Conservation (phyloP, 37 sponge, comb jelly and placozoan species). For the Chondrosia reniformis region DNA sequence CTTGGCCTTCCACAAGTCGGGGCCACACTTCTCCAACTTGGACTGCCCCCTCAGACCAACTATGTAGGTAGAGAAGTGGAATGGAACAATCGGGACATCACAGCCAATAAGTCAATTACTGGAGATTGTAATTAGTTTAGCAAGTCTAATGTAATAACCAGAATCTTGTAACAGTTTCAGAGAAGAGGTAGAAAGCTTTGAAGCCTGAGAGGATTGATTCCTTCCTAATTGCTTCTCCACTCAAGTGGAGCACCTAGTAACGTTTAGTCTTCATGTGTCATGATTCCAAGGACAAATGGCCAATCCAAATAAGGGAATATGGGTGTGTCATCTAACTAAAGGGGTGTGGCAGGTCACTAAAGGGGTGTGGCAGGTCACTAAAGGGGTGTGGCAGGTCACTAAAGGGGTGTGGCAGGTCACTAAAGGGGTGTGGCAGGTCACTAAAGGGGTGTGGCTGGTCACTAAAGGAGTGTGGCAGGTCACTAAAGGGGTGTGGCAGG, state of each 20-base stretch:
- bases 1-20: constrained; percentile 70
- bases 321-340: not conserved
- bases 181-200: too few species aligned
- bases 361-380: not conserved
- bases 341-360: not conserved
- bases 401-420: constrained; percentile 2
- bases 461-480: not conserved
- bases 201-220: too few species aligned
- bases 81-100: not conserved
- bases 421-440: not conserved
- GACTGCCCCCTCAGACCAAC: constrained; percentile 84
- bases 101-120: not conserved
- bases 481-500: not conserved
- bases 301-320: not conserved
- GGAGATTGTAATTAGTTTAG: too few species aligned
- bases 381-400: not conserved
- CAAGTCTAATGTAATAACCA: too few species aligned
- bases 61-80: constrained; percentile 5
- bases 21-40: constrained; percentile 37
- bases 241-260: too few species aligned
- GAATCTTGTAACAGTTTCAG: too few species aligned
- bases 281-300: too few species aligned
- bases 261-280: too few species aligned
- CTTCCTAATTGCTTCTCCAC: too few species aligned
- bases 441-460: not conserved